Evolutionary conservation across 2,113 vertebrate species (phyloP), one percentile per base, ranked within the genome.

Genomic region (Myotis yumanensis): DNA sequence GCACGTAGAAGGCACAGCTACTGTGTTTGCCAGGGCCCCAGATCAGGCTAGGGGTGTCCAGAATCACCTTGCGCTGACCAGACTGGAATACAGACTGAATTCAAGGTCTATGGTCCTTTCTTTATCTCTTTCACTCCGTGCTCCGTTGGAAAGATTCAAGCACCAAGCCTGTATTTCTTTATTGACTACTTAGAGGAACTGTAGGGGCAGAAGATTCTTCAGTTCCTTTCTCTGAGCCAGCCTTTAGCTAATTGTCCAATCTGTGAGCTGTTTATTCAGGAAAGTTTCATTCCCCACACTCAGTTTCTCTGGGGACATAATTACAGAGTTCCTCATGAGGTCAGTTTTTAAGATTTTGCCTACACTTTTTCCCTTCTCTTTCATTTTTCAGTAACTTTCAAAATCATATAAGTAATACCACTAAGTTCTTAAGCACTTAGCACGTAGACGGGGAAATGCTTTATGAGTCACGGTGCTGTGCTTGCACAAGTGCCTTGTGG

Each of bases 371-470:
- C 43, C 43, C 57, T 75, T 75, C 15, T 7, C 3, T 64, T 89
- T 96, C 12, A 10, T 83, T 89, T 91, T 92, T 83, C 76, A 48
- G 43, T 64, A 81, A 83, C 52, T 94, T 96, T 84, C 25, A 46
- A 48, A 35, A 35, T 75, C 35, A n/a, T 62, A 0, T 64, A 52
- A 69, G 18, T 52, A 51, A 82, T 22, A 62, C 17, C 51, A 30
- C 32, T n/a, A 11, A 87, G 20, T 59, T 68, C 40, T 46, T 72
- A 8, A 48, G 48, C 37, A 35, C 77, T 22, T 30, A 89, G 43
- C 32, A 28, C 11, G 11, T 37, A 43, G 57, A 69, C 8, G 16
- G 83, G 30, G 23, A 86, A 15, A 35, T 37, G 48, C 46, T 64
- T 43, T 43, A 16, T 51, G 88, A 51, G 48, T 51, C 35, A 4